Conservation (phyloP, 2,888 invertebrate genomes). For the Platypus cylindrus region DNA sequence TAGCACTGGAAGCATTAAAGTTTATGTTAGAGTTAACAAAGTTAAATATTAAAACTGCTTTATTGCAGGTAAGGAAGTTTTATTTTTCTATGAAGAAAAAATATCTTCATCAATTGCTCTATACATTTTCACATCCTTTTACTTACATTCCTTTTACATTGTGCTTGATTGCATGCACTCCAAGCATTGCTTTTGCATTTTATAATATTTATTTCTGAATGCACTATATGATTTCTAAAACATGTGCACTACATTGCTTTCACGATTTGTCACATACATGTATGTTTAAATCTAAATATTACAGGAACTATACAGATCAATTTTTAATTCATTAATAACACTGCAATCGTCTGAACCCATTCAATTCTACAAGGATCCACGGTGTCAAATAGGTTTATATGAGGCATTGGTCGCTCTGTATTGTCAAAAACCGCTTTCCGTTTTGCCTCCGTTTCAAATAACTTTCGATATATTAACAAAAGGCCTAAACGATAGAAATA, state of each 20-base stretch:
- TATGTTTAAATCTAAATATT: conserved; percentile 3
- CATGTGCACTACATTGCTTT: too few species aligned
- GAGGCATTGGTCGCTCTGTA: conserved; percentile 18
- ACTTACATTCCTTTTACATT: too few species aligned
- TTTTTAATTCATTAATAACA: conserved; percentile 15
- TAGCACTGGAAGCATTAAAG: conserved; percentile 14
- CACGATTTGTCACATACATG: too few species aligned
- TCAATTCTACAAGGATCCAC: conserved; percentile 15
- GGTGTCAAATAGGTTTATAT: conserved; percentile 16
- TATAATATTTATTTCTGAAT: too few species aligned
- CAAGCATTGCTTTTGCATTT: too few species aligned
- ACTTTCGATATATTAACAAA: conserved; percentile 15
- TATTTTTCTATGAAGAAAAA: too few species aligned
- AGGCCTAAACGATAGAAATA: conserved; percentile 14
- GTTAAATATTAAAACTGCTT: conserved; percentile 12
- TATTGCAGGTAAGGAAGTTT: conserved; percentile 16
- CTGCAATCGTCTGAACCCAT: conserved; percentile 13
- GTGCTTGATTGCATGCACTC: too few species aligned
- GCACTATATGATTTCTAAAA: too few species aligned
- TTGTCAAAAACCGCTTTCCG: conserved; percentile 17
- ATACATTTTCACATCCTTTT: too few species aligned
- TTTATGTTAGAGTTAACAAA: conserved; percentile 11
- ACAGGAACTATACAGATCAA: conserved; percentile 15
- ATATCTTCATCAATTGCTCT: too few species aligned
- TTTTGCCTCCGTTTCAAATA: conserved; percentile 16